phyloP scores from a whole-genome alignment of 1,140 invertebrate species.

The Luehdorfia chinensis region DNA sequence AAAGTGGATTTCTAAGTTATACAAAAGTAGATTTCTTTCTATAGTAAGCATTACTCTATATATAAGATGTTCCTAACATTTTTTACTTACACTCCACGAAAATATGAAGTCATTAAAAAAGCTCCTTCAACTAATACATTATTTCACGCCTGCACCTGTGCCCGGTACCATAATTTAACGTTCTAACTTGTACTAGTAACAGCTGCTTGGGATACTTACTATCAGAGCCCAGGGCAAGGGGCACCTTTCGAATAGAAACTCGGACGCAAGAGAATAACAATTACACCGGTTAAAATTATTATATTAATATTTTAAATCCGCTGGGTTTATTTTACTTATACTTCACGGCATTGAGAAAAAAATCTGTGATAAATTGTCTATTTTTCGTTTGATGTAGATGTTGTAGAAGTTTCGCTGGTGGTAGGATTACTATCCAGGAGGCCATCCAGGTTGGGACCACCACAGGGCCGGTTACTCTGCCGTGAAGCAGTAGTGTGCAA shows the following conservation, averaged over 20 bases:
- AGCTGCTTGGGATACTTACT: slow-evolving; percentile 31
- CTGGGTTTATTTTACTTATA: no score
- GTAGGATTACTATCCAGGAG: no score
- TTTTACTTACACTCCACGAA: background rate
- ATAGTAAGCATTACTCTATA: background rate
- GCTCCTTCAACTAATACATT: no score
- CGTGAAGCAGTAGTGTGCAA: no score
- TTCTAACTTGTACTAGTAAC: slow-evolving; percentile 25
- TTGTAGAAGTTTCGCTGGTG: no score
- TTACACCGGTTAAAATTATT: background rate
- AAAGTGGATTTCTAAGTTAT: background rate
- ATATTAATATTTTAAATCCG: no score
- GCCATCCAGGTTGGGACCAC: no score
- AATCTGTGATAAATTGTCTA: no score
- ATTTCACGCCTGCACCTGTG: slow-evolving; percentile 21
- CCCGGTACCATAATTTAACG: slow-evolving; percentile 20
- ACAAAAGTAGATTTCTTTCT: background rate
- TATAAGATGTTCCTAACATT: background rate
- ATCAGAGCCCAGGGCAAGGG: slow-evolving; percentile 27
- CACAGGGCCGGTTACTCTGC: no score
- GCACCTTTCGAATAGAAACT: slow-evolving; percentile 46
- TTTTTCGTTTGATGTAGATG: no score
- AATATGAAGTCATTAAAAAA: no score
- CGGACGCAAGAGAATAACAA: slow-evolving; percentile 9
- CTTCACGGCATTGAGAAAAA: no score